Percentiles rank a stretch among this genome's conserved stretches.
Evolutionary conservation across 2,113 vertebrate genomes (phyloP).

Genomic region (Otis tarda): DNA sequence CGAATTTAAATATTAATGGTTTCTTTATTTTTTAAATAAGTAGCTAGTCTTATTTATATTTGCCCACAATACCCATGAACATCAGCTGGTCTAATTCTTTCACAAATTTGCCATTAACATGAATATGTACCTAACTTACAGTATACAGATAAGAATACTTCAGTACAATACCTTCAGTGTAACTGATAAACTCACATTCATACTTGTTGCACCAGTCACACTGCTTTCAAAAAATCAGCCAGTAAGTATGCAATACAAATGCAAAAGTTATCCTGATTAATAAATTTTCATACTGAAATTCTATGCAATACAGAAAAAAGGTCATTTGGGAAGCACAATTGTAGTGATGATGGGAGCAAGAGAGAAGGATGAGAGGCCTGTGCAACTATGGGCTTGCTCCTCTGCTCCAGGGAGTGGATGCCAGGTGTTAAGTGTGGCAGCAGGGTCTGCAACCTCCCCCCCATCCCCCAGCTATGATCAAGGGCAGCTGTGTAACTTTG

Average conservation of each 20-base stretch:
- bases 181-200: background rate
- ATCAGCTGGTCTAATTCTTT: background rate
- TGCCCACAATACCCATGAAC: background rate
- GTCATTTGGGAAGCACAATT: background rate
- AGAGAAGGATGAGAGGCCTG: background rate
- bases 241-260: background rate
- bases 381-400: background rate
- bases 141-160: background rate
- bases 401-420: background rate
- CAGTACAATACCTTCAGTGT: background rate
- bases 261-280: background rate
- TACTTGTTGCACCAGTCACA: background rate
- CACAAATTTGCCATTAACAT: background rate
- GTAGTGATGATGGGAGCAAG: background rate
- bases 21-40: background rate
- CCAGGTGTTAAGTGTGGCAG: background rate
- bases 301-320: background rate
- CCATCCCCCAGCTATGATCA: fast-evolving
- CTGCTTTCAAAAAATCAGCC: background rate
- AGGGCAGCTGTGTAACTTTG: background rate
- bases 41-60: background rate
- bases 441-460: background rate
- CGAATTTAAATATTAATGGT: background rate
- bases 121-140: background rate
- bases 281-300: background rate